phyloP scores from a whole-genome alignment of 1,140 invertebrate species.

The Dreissena rostriformis region DNA sequence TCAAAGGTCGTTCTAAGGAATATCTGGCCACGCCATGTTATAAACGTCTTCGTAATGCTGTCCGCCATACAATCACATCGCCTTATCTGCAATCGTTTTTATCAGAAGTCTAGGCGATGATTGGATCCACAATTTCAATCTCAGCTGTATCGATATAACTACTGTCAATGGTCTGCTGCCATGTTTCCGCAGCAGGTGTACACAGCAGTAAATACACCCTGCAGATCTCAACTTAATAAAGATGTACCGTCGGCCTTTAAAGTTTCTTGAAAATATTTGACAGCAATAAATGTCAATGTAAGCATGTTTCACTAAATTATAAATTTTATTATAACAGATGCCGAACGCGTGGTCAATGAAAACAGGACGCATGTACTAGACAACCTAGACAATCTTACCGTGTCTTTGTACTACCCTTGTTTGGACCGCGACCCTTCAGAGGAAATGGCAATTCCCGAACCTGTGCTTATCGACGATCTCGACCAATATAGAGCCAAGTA shows the following conservation, averaged over 20 bases:
- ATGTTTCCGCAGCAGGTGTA: too few relatives aligned
- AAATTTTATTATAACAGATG: slow-evolving; percentile 1
- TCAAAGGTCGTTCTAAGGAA: too few relatives aligned
- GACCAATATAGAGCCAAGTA: slow-evolving; percentile 24
- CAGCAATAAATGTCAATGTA: background rate
- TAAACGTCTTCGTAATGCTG: too few relatives aligned
- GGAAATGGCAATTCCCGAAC: background rate
- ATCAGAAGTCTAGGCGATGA: too few relatives aligned
- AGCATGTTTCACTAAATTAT: background rate
- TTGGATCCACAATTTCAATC: background rate
- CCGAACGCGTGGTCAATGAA: slow-evolving; percentile 11
- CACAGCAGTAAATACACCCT: too few relatives aligned
- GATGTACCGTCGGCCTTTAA: too few relatives aligned
- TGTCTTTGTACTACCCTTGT: slow-evolving; percentile 22
- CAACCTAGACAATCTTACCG: slow-evolving; percentile 1
- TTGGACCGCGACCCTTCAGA: slow-evolving; percentile 12
- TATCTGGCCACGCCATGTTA: too few relatives aligned
- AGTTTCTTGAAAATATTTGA: too few relatives aligned
- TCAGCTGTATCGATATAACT: background rate
- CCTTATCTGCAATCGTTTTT: too few relatives aligned
- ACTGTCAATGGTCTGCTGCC: background rate
- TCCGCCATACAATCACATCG: too few relatives aligned
- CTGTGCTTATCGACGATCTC: background rate
- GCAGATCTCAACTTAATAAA: too few relatives aligned
- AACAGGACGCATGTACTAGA: background rate